These are phyloP conservation scores for Proteles cristata DNA, from an alignment of 2,113 vertebrate species.

Conservation along the genomic window DNA sequence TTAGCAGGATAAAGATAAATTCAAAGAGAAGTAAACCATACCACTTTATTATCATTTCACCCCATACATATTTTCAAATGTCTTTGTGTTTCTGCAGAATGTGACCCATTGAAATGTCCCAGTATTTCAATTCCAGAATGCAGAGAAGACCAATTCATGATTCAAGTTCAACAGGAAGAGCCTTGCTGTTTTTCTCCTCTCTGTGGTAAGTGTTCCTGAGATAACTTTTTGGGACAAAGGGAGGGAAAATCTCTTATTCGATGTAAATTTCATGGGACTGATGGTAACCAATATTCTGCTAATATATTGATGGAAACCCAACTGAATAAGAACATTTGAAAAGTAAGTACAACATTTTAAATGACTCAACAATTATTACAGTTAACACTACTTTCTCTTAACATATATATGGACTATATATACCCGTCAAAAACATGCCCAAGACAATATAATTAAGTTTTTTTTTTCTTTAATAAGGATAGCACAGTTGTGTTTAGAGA, in stretches of 20 bases:
- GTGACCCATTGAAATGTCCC: constrained; percentile 92
- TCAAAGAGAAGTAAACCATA: not conserved
- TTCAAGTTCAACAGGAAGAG: constrained; percentile 92
- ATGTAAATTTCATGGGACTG: not conserved
- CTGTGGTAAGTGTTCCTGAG: constrained; percentile 89
- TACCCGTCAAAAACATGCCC: not conserved
- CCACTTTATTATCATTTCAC: not conserved
- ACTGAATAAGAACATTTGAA: not conserved
- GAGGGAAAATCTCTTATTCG: not conserved
- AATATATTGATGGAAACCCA: not conserved
- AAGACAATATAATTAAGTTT: not conserved
- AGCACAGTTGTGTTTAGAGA: not conserved
- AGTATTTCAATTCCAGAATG: constrained; percentile 88
- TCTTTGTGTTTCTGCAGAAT: constrained; percentile 87
- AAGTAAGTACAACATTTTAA: not conserved
- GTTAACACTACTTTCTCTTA: not conserved
- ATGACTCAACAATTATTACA: not conserved
- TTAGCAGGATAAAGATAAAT: not conserved
- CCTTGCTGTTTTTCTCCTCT: constrained; percentile 95
- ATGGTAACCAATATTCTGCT: not conserved
- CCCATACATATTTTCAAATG: not conserved
- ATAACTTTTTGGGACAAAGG: constrained; percentile 38
- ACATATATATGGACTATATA: not conserved
- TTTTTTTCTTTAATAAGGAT: not conserved
- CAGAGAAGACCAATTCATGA: constrained; percentile 95